Percentiles rank a stretch among this genome's conserved stretches.
These are phyloP conservation scores for Agelastica alni DNA, from an alignment of 2,888 invertebrate genomes.

Conservation along the genomic window DNA sequence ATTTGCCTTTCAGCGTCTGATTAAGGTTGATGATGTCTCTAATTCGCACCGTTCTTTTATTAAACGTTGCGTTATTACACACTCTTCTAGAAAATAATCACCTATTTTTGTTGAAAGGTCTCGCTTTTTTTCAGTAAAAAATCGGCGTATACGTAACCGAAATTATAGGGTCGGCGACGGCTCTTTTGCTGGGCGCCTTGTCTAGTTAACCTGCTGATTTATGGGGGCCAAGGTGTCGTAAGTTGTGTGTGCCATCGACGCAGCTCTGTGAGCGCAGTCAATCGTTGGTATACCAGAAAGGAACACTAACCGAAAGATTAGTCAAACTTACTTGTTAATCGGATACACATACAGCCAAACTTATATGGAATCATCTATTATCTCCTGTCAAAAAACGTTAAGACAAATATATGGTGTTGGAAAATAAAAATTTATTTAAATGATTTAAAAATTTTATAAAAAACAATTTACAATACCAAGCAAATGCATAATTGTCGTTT, in stretches of 20 bases:
- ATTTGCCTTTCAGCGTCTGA: slow-evolving; percentile 31
- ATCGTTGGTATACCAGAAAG: no score
- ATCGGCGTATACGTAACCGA: slow-evolving; percentile 31
- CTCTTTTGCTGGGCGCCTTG: slow-evolving; percentile 56
- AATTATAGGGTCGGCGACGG: slow-evolving; percentile 53
- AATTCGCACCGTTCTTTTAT: slow-evolving; percentile 33
- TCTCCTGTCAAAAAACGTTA: no score
- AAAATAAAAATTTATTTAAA: no score
- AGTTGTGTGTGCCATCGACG: slow-evolving; percentile 13
- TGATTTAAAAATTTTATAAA: no score
- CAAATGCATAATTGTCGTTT: no score
- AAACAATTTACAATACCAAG: no score
- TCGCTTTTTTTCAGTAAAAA: slow-evolving; percentile 24
- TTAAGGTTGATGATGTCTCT: slow-evolving; percentile 30
- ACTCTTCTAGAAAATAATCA: slow-evolving; percentile 31
- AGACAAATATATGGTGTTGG: no score
- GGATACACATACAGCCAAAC: no score
- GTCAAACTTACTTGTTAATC: no score
- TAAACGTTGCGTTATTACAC: slow-evolving; percentile 30
- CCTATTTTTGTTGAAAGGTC: slow-evolving; percentile 28
- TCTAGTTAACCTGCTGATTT: slow-evolving; percentile 55
- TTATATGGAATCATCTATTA: no score
- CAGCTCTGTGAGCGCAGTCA: no score
- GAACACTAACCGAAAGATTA: no score
- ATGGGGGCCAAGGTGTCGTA: slow-evolving; percentile 31